Evolutionary conservation across 1,140 invertebrate genomes (phyloP).

Genomic region (Pseudobourletiella spinata): DNA sequence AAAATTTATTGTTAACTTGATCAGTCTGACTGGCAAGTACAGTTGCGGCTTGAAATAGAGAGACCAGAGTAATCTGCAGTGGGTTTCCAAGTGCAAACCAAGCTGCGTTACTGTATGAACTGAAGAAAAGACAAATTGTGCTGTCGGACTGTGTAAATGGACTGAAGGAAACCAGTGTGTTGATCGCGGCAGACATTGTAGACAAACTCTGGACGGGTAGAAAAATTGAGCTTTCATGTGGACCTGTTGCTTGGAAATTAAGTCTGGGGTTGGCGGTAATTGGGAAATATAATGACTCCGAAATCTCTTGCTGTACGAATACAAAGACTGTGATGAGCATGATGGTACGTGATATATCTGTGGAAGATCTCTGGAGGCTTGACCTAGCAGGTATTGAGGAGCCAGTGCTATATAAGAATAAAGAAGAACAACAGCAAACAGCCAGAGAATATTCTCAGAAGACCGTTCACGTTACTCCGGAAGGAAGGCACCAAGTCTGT

Average conservation of each 20-base stretch:
- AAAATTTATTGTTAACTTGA: background rate
- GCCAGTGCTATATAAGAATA: conserved; percentile 35
- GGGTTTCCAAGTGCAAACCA: background rate
- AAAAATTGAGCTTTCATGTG: conserved; percentile 29
- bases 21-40: background rate
- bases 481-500: conserved; percentile 3
- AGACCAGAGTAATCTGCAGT: background rate
- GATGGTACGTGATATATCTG: background rate
- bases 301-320: too few relatives aligned
- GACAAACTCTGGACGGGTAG: conserved; percentile 32
- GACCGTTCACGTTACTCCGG: background rate
- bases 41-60: background rate
- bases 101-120: background rate
- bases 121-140: conserved; percentile 1
- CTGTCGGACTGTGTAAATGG: background rate
- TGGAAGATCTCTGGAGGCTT: conserved; percentile 39
- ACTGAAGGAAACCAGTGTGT: background rate
- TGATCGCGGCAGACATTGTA: conserved; percentile 8
- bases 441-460: conserved; percentile 36
- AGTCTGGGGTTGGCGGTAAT: conserved; percentile 39
- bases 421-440: conserved; percentile 32
- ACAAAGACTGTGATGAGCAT: background rate
- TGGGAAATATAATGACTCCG: too few relatives aligned
- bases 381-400: conserved; percentile 41
- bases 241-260: conserved; percentile 38